Percentiles rank a stretch among this genome's conserved stretches.
phyloP scores from a whole-genome alignment of 2,888 invertebrate genomes.

The Metellina segmentata region DNA sequence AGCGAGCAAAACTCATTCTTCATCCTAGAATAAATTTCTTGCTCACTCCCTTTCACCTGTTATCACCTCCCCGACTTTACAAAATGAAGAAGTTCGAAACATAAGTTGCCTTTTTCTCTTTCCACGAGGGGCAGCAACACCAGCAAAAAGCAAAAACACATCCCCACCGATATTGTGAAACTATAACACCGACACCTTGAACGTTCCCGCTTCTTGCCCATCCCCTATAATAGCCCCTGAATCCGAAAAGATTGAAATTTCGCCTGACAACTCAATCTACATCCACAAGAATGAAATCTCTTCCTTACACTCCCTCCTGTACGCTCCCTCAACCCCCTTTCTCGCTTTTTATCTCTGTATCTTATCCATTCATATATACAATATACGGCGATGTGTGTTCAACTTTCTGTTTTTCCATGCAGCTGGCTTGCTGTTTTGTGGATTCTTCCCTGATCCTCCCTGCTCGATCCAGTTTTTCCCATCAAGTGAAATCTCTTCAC shows the following conservation, averaged over 20 bases:
- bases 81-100: neutral
- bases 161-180: neutral
- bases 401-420: neutral
- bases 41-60: neutral
- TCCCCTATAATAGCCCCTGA: slow-evolving; percentile 31
- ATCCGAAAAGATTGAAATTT: slow-evolving; percentile 57
- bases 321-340: too few relatives aligned
- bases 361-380: slow-evolving; percentile 31
- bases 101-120: neutral
- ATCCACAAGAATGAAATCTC: slow-evolving; percentile 28
- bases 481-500: slow-evolving; percentile 2
- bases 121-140: neutral
- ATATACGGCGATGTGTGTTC: slow-evolving; percentile 15
- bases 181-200: neutral
- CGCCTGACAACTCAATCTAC: slow-evolving; percentile 65
- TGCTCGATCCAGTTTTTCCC: neutral
- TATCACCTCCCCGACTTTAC: neutral
- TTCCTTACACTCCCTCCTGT: neutral
- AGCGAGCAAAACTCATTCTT: too few relatives aligned
- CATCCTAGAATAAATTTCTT: neutral
- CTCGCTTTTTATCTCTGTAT: neutral
- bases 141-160: neutral
- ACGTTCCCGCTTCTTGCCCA: slow-evolving; percentile 22
- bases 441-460: neutral
- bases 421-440: neutral